Percentiles rank a stretch among this genome's conserved stretches.
Conservation (phyloP, 2,888 invertebrate genomes). For the Drosophila ezoana region DNA sequence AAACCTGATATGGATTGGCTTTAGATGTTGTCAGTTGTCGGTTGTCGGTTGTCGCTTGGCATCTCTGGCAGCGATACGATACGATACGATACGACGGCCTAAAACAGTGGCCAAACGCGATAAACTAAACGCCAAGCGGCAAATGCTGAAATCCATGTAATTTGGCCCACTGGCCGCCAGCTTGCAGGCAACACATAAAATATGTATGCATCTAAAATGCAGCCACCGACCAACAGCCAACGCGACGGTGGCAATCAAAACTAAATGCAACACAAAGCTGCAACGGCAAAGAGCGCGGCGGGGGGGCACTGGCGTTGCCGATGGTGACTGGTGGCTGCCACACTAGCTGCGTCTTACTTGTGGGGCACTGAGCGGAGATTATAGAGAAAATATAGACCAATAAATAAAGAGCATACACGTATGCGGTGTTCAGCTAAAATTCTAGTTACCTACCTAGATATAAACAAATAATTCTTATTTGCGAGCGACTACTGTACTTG, state of each 20-base stretch:
- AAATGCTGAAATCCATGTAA: slow-evolving; percentile 59
- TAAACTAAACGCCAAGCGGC: slow-evolving; percentile 65
- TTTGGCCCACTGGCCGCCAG: slow-evolving; percentile 55
- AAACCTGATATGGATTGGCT: slow-evolving; percentile 65
- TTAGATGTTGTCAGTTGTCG: slow-evolving; percentile 55
- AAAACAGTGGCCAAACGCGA: slow-evolving; percentile 68
- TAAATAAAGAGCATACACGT: neutral
- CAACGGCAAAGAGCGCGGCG: slow-evolving; percentile 12
- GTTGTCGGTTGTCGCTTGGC: slow-evolving; percentile 47
- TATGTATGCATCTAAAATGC: slow-evolving; percentile 47
- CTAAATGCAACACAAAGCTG: slow-evolving; percentile 62
- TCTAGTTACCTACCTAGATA: neutral
- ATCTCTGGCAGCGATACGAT: slow-evolving; percentile 34
- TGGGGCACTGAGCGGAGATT: slow-evolving; percentile 32
- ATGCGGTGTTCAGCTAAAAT: slow-evolving; percentile 1
- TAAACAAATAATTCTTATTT: neutral
- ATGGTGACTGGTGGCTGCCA: slow-evolving; percentile 27
- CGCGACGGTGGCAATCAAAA: slow-evolving; percentile 65
- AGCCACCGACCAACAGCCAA: slow-evolving; percentile 23
- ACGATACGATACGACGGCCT: slow-evolving; percentile 29
- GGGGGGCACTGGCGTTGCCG: slow-evolving; percentile 1
- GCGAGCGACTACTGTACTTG: too few species aligned
- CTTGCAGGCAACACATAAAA: slow-evolving; percentile 30
- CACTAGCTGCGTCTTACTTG: slow-evolving; percentile 33
- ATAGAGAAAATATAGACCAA: slow-evolving; percentile 3